Evolutionary conservation across 2,888 invertebrate species (phyloP).

Genomic region (Agonopterix subpropinquella): DNA sequence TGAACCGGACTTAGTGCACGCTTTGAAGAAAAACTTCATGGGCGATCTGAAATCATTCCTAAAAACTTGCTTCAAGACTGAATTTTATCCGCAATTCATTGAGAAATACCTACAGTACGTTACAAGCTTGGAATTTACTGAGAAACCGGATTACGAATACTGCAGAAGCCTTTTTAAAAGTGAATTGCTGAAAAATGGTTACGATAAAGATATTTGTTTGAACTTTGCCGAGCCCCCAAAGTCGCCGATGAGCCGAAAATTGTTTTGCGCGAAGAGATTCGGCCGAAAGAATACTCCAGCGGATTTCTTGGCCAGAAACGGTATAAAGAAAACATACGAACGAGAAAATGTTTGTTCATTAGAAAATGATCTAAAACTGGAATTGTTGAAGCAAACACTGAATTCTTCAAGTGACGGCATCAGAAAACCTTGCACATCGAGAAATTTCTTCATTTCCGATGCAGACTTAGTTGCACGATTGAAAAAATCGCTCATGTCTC

Average conservation of each 20-base stretch:
- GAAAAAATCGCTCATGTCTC: constrained; percentile 68
- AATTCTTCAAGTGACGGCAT: constrained; percentile 64
- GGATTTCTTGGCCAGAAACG: constrained; percentile 54
- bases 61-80: constrained; percentile 77
- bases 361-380: constrained; percentile 61
- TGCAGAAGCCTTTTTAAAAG: constrained; percentile 81
- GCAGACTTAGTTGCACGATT: constrained; percentile 61
- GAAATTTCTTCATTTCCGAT: constrained; percentile 68
- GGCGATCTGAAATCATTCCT: constrained; percentile 77
- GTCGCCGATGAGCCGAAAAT: constrained; percentile 51
- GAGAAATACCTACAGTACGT: constrained; percentile 84
- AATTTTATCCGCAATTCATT: constrained; percentile 79
- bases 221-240: constrained; percentile 62
- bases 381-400: constrained; percentile 57
- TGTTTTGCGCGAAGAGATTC: constrained; percentile 50
- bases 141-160: constrained; percentile 84
- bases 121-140: constrained; percentile 81
- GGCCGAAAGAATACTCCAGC: constrained; percentile 56
- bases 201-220: constrained; percentile 45
- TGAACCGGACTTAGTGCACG: constrained; percentile 80
- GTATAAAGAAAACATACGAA: constrained; percentile 57
- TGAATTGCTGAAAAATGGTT: constrained; percentile 77
- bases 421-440: constrained; percentile 59
- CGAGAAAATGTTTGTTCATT: constrained; percentile 60
- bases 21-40: constrained; percentile 80